These are phyloP conservation scores for Malacoctenus gilli DNA, from an alignment of 2,797 vertebrate species.

Conservation along the genomic window DNA sequence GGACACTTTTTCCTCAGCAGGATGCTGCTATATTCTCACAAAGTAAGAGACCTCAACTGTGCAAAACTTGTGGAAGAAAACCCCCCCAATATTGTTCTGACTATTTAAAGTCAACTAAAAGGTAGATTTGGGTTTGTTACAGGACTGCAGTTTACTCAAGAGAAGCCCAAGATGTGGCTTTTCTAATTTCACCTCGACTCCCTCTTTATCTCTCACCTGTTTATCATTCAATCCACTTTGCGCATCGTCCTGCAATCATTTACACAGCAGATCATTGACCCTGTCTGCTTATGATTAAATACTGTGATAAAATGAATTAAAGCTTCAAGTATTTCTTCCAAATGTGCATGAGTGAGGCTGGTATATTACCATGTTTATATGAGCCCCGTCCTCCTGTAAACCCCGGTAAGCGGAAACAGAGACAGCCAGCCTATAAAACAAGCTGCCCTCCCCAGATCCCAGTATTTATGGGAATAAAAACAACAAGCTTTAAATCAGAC, in stretches of 20 bases:
- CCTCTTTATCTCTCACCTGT: constrained; percentile 24
- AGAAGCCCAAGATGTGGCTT: constrained; percentile 1
- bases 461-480: constrained; percentile 81
- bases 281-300: constrained; percentile 66
- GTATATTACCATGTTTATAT: constrained; percentile 83
- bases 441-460: constrained; percentile 61
- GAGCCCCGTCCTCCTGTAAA: constrained; percentile 79
- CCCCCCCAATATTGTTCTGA: too few species aligned
- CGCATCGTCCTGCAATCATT: constrained; percentile 45
- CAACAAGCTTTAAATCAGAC: constrained; percentile 81
- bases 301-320: constrained; percentile 72
- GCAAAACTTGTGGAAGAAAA: too few species aligned
- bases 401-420: constrained; percentile 66
- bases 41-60: too few species aligned
- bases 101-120: too few species aligned
- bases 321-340: constrained; percentile 65
- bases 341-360: constrained; percentile 70
- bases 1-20: too few species aligned
- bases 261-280: constrained; percentile 64
- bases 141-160: not conserved
- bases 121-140: too few species aligned
- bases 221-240: constrained; percentile 43
- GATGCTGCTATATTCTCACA: too few species aligned
- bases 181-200: constrained; percentile 14
- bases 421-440: constrained; percentile 75